A percentile compares a stretch with the other conserved stretches of the same genome.
phyloP scores from a whole-genome alignment of 2,797 vertebrate species.

The Neopelma chrysocephalum region DNA sequence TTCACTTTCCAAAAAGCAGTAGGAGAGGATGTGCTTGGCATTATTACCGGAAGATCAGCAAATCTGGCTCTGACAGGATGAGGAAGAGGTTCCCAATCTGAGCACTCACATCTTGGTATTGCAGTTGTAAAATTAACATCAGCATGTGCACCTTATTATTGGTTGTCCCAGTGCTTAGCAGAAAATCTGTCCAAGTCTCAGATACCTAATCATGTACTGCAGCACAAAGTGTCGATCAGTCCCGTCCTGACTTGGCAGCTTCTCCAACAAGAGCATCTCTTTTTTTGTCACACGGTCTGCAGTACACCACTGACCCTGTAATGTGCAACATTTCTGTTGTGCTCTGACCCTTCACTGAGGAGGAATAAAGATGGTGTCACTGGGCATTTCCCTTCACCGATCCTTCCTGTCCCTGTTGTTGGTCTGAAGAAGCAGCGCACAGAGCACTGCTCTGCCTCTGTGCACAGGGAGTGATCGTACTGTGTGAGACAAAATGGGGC shows the following conservation, averaged over 20 bases:
- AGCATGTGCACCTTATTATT: not conserved
- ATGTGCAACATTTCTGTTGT: not conserved
- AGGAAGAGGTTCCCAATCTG: not conserved
- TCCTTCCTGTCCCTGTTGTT: not conserved
- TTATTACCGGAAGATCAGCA: not conserved
- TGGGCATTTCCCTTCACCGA: not conserved
- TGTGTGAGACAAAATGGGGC: no score
- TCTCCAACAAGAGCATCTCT: not conserved
- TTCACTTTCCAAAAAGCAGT: not conserved
- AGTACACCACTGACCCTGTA: not conserved
- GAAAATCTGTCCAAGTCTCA: not conserved
- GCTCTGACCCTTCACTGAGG: not conserved
- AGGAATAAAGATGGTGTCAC: not conserved
- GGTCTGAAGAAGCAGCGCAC: not conserved
- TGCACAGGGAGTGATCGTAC: accelerated
- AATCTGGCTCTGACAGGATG: not conserved
- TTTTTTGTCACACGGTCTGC: not conserved
- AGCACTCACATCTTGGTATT: accelerated
- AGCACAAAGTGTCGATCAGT: not conserved
- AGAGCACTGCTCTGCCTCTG: accelerated
- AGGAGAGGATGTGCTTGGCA: not conserved
- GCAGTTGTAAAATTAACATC: not conserved
- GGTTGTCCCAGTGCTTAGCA: not conserved
- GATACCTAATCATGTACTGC: not conserved
- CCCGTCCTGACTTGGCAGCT: not conserved